phyloP scores from a whole-genome alignment of 2,888 invertebrate genomes.

The Hydraecia micacea region DNA sequence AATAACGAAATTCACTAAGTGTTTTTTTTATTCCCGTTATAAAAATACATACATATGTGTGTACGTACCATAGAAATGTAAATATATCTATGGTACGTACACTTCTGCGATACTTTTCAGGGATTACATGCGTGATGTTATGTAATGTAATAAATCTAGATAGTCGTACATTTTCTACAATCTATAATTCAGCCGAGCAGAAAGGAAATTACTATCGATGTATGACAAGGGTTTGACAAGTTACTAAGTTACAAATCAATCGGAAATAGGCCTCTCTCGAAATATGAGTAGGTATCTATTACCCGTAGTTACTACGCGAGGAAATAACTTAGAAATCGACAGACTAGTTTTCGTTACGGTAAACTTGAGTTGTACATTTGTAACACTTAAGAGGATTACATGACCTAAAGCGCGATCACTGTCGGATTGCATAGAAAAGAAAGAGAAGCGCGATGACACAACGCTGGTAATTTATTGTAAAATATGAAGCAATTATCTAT shows the following conservation, averaged over 20 bases:
- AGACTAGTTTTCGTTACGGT: not conserved
- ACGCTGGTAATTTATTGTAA: too few relatives aligned
- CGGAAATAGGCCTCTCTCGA: constrained; percentile 1
- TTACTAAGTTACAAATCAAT: constrained; percentile 18
- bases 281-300: not conserved
- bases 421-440: too few relatives aligned
- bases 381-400: too few relatives aligned
- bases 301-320: not conserved
- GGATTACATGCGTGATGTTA: not conserved
- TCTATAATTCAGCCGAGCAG: not conserved
- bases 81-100: too few relatives aligned
- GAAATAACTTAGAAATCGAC: not conserved
- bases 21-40: too few relatives aligned
- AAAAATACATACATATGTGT: not conserved
- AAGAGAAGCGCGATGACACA: too few relatives aligned
- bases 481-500: too few relatives aligned
- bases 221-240: constrained; percentile 39
- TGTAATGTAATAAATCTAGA: not conserved
- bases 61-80: too few relatives aligned
- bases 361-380: not conserved
- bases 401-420: too few relatives aligned
- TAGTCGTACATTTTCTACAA: not conserved
- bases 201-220: constrained; percentile 9
- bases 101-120: too few relatives aligned
- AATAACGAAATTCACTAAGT: too few relatives aligned